Conservation (phyloP, 2,888 invertebrate genomes). For the Lasiommata megera region DNA sequence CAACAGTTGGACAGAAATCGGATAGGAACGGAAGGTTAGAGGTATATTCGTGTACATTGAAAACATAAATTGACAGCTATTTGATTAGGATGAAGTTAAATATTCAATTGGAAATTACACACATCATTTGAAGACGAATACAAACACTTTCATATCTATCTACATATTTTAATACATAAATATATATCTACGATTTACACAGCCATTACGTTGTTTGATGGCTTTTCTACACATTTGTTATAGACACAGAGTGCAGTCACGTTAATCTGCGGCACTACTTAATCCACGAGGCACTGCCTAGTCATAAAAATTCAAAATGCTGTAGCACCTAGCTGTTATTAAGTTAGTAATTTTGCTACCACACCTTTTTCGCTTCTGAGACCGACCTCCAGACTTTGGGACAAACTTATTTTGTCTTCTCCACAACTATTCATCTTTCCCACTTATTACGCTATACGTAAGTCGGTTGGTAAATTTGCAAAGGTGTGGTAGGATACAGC, state of each 20-base stretch:
- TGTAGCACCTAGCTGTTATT: too few species aligned
- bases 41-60: not conserved
- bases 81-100: not conserved
- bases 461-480: too few species aligned
- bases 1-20: not conserved
- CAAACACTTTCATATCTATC: constrained; percentile 25
- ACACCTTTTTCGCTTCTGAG: too few species aligned
- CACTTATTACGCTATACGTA: too few species aligned
- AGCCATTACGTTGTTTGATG: constrained; percentile 33
- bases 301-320: too few species aligned
- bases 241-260: constrained; percentile 7
- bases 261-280: not conserved
- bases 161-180: constrained; percentile 28
- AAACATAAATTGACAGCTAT: not conserved
- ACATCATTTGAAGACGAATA: constrained; percentile 8
- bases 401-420: too few species aligned
- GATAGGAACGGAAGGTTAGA: not conserved
- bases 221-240: constrained; percentile 26
- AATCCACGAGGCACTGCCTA: too few species aligned
- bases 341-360: too few species aligned
- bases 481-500: too few species aligned
- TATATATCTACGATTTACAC: constrained; percentile 33
- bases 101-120: not conserved
- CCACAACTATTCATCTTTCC: too few species aligned
- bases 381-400: too few species aligned